Evolutionary conservation across 2,888 invertebrate genomes (phyloP), one percentile per base, ranked within the genome.

Genomic region (Trichogramma evanescens): DNA sequence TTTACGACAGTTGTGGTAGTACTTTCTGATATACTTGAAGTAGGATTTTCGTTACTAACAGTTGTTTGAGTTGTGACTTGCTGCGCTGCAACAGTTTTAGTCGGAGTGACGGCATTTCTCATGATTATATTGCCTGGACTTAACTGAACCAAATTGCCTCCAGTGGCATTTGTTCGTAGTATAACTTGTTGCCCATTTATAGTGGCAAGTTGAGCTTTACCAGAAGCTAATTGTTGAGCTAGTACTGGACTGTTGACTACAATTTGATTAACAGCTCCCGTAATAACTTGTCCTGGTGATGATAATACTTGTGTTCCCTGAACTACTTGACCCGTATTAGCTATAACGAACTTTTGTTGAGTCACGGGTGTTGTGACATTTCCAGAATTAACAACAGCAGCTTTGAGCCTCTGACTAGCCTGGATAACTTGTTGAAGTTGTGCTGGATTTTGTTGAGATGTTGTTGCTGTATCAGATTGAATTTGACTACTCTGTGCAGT

Each of bases 131-230:
- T 74, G 0, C 70, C 60, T 0, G 76, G 73, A 66, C 76, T 77
- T 6, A 77, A 62, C 55, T 77, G 77, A 6, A 90, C 89, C 58
- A 90, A 87, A 77, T 89, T 89, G 74, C 89, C 89, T 55, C 89
- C 89, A 7, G 90, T 85, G 1, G 89, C 87, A 38, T 75, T 72
- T 50, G 73, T 76, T 51, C 90, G 82, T 62, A 93, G 89, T 50
- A 92, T 81, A 41, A 93, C 90, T 77, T 92, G 92, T 72, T 92
- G 92, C 0, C 92, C 92, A 74, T 89, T 89, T 40, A 93, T 87
- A 0, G 89, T 90, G 0, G 91, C 90, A 59, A 93, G 82, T 74
- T 91, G 91, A 6, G 91, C 85, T 76, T 91, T 92, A 6, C 91
- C 92, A 10, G 88, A 84, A 2, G 90, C 89, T 63, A 93, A 81